Evolutionary conservation across 2,888 invertebrate genomes (phyloP), one percentile per base, ranked within the genome.

Genomic region (Conistra vaccinii): DNA sequence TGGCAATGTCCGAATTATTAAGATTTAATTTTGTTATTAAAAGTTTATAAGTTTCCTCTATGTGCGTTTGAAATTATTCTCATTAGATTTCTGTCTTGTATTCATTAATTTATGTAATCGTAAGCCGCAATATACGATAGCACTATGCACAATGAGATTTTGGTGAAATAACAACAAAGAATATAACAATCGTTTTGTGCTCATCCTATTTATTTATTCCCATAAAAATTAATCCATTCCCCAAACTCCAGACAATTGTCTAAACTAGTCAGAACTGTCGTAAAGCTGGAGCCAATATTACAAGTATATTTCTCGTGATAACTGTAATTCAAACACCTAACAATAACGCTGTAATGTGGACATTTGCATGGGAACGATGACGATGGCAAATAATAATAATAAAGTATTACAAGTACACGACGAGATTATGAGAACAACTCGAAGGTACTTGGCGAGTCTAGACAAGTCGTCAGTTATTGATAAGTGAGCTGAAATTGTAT

Each of bases 281-380:
- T 77, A 80, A 77, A 73, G 57, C 77, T 53, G 4, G 53, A 71
- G 71, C 65, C 63, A 71, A 82, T 80, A 78, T 63, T 73, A 80
- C 75, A 71, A 67, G 73, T 69, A 42, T 75, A 67, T 57, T 69
- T 65, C 45, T 23, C 2, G 73, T 53, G 66, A 73, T 82, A 77
- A 76, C 58, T 57, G 53, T 78, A 63, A 72, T 63, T 78, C 76
- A 69, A 63, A 69, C 26, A 79, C 67, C 57, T 66, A 61, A 65
- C 83, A 53, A 70, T 84, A 78, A 73, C 69, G 61, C 73, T 69
- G 68, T 85, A 84, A 87, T 82, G 79, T 68, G 65, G 53, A 57
- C 72, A 87, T 87, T 87, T 75, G 73, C 76, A 83, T 84, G 73
- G 32, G 45, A 78, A 70, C 57, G 71, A 66, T 76, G 76, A 66